A percentile compares a stretch with the other conserved stretches of the same genome.
Conservation (phyloP, 1,140 invertebrate species). For the Anadara kagoshimensis region DNA sequence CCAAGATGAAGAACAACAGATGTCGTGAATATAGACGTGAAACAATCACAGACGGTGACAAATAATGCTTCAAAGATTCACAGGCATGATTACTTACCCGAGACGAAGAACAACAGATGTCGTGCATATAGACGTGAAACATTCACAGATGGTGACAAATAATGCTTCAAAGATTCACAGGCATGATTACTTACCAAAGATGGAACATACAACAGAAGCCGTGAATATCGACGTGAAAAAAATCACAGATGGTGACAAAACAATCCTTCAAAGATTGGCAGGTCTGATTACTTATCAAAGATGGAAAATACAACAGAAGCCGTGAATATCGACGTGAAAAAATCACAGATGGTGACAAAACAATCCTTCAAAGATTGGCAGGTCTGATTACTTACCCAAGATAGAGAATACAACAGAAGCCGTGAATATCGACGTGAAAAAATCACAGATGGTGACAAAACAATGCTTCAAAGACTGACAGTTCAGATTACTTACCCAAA, state of each 20-base stretch:
- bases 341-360: conserved; percentile 58
- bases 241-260: conserved; percentile 59
- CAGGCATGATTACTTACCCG: conserved; percentile 30
- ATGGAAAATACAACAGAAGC: conserved; percentile 60
- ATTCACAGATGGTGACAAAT: too few species aligned
- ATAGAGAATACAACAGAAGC: conserved; percentile 59
- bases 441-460: conserved; percentile 58
- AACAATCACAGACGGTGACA: too few species aligned
- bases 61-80: too few species aligned
- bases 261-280: too few species aligned
- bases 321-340: conserved; percentile 62
- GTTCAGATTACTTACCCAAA: conserved; percentile 34
- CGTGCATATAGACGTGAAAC: too few species aligned
- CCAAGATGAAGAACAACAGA: too few species aligned
- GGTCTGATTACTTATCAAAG: conserved; percentile 49
- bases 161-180: too few species aligned
- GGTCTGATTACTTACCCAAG: conserved; percentile 47
- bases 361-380: too few species aligned
- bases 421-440: conserved; percentile 62
- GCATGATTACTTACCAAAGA: conserved; percentile 40
- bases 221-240: conserved; percentile 63
- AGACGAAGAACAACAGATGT: conserved; percentile 56
- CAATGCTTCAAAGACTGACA: conserved; percentile 43
- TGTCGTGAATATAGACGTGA: too few species aligned
- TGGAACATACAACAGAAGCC: conserved; percentile 57